Conservation (phyloP, 2,113 vertebrate species). For the Gallinago jamesoni region DNA sequence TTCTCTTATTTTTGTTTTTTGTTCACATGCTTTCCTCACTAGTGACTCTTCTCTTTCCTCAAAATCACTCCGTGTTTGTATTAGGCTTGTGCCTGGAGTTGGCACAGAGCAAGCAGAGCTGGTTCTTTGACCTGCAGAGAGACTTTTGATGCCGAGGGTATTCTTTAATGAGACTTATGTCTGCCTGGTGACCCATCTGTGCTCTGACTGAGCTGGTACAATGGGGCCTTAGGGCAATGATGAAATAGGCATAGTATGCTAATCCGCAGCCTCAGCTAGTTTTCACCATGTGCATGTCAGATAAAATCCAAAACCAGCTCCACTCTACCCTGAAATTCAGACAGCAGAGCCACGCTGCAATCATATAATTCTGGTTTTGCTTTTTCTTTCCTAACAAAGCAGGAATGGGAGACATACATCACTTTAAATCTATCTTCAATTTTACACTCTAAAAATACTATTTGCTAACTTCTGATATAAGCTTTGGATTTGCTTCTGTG, state of each 20-base stretch:
- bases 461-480: neutral
- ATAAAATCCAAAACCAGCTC: neutral
- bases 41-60: neutral
- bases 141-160: neutral
- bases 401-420: neutral
- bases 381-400: neutral
- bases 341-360: neutral
- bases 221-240: neutral
- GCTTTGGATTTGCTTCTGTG: neutral
- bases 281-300: neutral
- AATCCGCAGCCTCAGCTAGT: neutral
- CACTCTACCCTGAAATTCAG: neutral
- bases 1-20: neutral
- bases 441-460: neutral
- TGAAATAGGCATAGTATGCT: neutral
- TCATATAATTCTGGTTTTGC: neutral
- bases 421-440: neutral
- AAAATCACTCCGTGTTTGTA: neutral
- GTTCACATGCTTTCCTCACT: neutral
- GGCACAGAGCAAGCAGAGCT: neutral
- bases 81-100: neutral
- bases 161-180: slow-evolving; percentile 41
- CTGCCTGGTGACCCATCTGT: neutral
- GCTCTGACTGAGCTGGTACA: neutral
- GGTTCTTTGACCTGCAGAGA: slow-evolving; percentile 17